Evolutionary conservation across 2,113 vertebrate species (phyloP), one percentile per base, ranked within the genome.

Genomic region (Callorhinus ursinus): DNA sequence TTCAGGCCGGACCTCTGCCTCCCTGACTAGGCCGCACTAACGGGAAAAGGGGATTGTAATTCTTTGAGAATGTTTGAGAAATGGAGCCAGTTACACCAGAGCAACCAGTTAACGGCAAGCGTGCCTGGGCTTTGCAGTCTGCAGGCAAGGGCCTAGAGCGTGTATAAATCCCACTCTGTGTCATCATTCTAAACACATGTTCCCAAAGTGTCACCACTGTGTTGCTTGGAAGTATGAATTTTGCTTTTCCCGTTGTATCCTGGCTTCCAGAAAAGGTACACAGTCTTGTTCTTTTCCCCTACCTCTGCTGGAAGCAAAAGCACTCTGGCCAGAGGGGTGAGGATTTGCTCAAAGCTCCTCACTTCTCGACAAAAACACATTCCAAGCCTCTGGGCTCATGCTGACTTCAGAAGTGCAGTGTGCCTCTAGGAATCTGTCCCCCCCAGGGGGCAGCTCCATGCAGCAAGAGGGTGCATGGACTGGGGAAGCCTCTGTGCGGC

Each of bases 221-320:
- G 59, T 79, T 59, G 4, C 2, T 71, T 92, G 85, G 97, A 97
- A 97, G 71, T 5, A 3, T 9, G 77, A 95, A 24, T 26, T 63
- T 76, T 82, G 82, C 86, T 88, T 95, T 89, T 72, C 63, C 36
- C 46, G 33, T 95, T 94, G 83, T 76, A 91, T 91, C 80, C 67
- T 84, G 93, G 89, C 95, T 98, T 97, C 77, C 67, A 89, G 96
- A 90, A 96, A 96, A 96, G 93, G 59, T 46, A 14, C 42, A 3
- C 21, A 21, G 0, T 36, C 76, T 69, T 80, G 14, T 86, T 80
- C 65, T 67, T 72, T 88, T 57, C 61, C 49, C 2, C 5, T 18
- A 42, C 71, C 89, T 72, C 22, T 2, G 55, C 69, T 74, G 42
- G 42, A 36, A 28, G 67, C 72, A 81, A 90, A 79, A 46, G 5